Percentiles rank a stretch among this genome's conserved stretches.
These are phyloP conservation scores for Glyptemys insculpta DNA, from an alignment of 2,797 vertebrate species.

Conservation along the genomic window DNA sequence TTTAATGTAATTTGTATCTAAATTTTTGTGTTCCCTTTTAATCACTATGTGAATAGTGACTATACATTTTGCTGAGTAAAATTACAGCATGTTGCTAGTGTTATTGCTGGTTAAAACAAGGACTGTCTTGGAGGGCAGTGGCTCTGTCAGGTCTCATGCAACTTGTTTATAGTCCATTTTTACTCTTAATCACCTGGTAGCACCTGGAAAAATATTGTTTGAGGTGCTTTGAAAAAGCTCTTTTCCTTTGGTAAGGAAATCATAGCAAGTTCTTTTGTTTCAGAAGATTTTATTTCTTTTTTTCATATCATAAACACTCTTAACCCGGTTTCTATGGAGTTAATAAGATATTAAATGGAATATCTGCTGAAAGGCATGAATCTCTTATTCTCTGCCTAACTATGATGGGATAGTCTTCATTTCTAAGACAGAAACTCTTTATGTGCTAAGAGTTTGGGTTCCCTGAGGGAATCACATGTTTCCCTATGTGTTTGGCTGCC, in stretches of 20 bases:
- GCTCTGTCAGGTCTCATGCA: not conserved
- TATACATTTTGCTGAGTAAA: not conserved
- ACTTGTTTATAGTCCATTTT: not conserved
- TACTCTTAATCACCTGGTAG: not conserved
- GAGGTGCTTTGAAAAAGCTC: not conserved
- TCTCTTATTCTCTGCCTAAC: not conserved
- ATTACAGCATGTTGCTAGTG: not conserved
- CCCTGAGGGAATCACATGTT: not conserved
- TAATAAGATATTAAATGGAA: not conserved
- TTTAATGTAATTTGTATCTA: not conserved
- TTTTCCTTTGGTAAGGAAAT: not conserved
- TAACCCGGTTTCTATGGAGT: not conserved
- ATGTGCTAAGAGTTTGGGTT: not conserved
- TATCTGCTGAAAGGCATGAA: not conserved
- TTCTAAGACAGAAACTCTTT: not conserved
- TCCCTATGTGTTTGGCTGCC: not conserved
- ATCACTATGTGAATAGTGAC: not conserved
- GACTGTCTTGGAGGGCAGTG: rapidly evolving
- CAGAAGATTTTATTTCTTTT: not conserved
- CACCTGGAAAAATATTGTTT: not conserved
- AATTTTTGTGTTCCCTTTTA: not conserved
- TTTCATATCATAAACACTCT: not conserved
- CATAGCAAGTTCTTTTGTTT: not conserved
- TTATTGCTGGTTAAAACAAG: not conserved
- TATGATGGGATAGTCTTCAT: not conserved